These are phyloP conservation scores for Fringilla coelebs DNA, from an alignment of 2,797 vertebrate species.

Conservation along the genomic window DNA sequence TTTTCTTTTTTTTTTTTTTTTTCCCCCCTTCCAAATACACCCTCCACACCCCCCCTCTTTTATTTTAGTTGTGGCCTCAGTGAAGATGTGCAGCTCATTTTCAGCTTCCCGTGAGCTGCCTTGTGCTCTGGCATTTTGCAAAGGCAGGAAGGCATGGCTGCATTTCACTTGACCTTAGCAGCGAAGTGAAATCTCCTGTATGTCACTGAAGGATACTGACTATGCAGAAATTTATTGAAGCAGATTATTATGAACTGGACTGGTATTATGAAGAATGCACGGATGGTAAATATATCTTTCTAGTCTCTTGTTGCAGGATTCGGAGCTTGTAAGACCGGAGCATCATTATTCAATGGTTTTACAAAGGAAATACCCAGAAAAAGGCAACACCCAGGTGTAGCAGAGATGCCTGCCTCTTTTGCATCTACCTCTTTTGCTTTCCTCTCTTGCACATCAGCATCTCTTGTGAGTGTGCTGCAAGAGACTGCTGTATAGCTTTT, in stretches of 20 bases:
- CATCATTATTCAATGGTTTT: not conserved
- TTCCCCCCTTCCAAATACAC: not conserved
- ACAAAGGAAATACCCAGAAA: not conserved
- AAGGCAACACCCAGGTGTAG: not conserved
- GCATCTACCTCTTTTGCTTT: not conserved
- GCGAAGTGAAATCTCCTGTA: conserved; percentile 57
- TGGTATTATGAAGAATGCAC: conserved; percentile 99
- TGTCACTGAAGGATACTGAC: conserved; percentile 73
- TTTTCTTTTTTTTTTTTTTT: not conserved
- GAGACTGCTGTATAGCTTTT: conserved; percentile 17
- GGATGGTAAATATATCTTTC: conserved; percentile 86
- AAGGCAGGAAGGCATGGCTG: conserved; percentile 77
- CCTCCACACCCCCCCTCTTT: not conserved
- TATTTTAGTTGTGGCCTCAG: conserved; percentile 40
- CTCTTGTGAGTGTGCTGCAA: not conserved
- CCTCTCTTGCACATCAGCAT: not conserved
- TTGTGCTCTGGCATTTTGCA: not conserved
- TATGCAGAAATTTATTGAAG: conserved; percentile 97
- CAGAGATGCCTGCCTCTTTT: not conserved
- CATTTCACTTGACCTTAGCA: conserved; percentile 75
- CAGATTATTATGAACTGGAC: conserved; percentile 98
- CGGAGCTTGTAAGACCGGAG: not conserved
- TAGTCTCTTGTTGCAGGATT: not conserved
- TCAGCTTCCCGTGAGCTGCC: conserved; percentile 23
- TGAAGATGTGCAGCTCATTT: conserved; percentile 72